Evolutionary conservation across 2,113 vertebrate species (phyloP).

Genomic region (Dromaius novaehollandiae): DNA sequence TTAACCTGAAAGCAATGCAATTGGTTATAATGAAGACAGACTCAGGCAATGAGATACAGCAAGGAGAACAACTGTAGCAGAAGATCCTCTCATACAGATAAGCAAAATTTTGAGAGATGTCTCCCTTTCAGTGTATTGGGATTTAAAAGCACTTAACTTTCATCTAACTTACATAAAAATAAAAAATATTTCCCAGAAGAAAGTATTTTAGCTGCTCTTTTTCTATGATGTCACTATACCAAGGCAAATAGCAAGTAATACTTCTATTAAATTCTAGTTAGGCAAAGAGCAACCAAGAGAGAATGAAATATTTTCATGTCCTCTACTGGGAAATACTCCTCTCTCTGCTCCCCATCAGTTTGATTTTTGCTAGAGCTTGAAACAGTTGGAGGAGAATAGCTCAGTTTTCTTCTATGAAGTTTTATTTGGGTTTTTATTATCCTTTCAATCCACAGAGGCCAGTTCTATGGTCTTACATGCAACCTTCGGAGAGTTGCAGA

Average conservation of each 20-base stretch:
- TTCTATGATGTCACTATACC: neutral
- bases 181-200: neutral
- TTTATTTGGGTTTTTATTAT: conserved; percentile 26
- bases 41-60: neutral
- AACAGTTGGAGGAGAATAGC: neutral
- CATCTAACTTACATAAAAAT: neutral
- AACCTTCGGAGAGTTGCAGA: neutral
- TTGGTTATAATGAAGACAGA: neutral
- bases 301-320: neutral
- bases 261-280: neutral
- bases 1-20: neutral
- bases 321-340: neutral
- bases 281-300: neutral
- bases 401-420: neutral
- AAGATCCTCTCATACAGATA: neutral
- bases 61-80: neutral
- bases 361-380: neutral
- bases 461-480: neutral
- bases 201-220: neutral
- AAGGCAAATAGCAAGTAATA: neutral
- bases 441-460: neutral
- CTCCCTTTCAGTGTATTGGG: neutral
- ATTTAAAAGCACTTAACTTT: neutral
- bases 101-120: neutral
- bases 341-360: neutral